phyloP scores from a whole-genome alignment of 2,797 vertebrate species.

The Rhodeus uyekii region DNA sequence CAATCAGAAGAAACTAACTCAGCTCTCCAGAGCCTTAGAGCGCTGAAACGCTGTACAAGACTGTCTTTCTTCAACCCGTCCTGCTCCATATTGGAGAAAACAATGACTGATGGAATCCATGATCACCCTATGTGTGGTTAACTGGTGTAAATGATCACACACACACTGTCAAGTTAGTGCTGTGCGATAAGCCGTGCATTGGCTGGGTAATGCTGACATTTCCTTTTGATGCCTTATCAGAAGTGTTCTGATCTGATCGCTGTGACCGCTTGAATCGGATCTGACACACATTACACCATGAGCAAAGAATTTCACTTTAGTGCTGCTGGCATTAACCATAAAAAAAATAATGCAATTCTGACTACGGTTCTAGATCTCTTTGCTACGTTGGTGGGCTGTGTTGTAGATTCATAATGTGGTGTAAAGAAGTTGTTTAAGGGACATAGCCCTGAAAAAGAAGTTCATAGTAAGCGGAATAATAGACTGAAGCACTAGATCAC shows the following conservation, averaged over 20 bases:
- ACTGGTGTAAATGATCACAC: conserved; percentile 2
- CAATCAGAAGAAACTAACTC: conserved; percentile 88
- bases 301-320: conserved; percentile 24
- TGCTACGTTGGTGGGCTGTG: not conserved
- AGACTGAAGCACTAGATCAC: not conserved
- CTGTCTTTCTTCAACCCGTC: conserved; percentile 1
- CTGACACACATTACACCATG: not conserved
- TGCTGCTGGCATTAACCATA: conserved; percentile 53
- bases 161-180: not conserved
- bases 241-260: conserved; percentile 34
- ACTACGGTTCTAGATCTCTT: not conserved
- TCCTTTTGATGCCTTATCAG: conserved; percentile 50
- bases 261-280: conserved; percentile 10
- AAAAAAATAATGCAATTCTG: too few relatives aligned
- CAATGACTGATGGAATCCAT: conserved; percentile 21
- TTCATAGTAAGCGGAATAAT: not conserved
- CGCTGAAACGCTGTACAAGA: conserved; percentile 62
- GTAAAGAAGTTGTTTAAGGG: conserved; percentile 39
- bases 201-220: conserved; percentile 24
- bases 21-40: conserved; percentile 86
- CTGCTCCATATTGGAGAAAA: conserved; percentile 45
- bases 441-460: conserved; percentile 6
- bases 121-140: conserved; percentile 34
- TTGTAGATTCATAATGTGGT: not conserved
- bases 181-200: not conserved